phyloP scores from a whole-genome alignment of 2,797 vertebrate genomes.

The Masticophis lateralis region DNA sequence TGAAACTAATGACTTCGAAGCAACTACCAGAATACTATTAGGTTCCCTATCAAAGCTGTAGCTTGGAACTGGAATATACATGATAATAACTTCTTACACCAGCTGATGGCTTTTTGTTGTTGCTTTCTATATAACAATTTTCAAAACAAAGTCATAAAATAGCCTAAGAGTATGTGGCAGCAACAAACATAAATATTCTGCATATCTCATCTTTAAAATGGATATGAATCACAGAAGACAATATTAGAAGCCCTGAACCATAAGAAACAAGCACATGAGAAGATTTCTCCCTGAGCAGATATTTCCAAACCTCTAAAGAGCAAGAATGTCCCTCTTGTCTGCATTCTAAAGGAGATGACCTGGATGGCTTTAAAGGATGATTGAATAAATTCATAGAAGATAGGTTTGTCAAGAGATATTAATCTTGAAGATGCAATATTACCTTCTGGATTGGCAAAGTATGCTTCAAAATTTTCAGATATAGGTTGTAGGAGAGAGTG shows the following conservation, averaged over 20 bases:
- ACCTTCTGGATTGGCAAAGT: background rate
- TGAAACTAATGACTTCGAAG: slow-evolving; percentile 18
- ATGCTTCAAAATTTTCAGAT: background rate
- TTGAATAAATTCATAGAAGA: background rate
- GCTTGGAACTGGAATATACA: background rate
- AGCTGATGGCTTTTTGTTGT: background rate
- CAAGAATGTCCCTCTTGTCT: background rate
- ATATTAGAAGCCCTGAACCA: background rate
- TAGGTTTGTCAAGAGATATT: background rate
- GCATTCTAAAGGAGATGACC: background rate
- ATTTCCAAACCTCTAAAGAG: background rate
- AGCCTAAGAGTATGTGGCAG: background rate
- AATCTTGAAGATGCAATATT: background rate
- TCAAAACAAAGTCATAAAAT: background rate
- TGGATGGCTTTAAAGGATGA: background rate
- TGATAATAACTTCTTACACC: background rate
- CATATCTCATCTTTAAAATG: background rate
- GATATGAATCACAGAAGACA: background rate
- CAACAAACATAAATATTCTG: background rate
- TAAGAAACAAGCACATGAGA: background rate
- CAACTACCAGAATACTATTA: background rate
- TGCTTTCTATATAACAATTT: background rate
- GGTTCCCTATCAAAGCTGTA: slow-evolving; percentile 22
- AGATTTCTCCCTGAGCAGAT: background rate
- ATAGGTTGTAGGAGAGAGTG: background rate